These are phyloP conservation scores for Anisognathus igniventris DNA, from an alignment of 2,797 vertebrate genomes.

Conservation along the genomic window DNA sequence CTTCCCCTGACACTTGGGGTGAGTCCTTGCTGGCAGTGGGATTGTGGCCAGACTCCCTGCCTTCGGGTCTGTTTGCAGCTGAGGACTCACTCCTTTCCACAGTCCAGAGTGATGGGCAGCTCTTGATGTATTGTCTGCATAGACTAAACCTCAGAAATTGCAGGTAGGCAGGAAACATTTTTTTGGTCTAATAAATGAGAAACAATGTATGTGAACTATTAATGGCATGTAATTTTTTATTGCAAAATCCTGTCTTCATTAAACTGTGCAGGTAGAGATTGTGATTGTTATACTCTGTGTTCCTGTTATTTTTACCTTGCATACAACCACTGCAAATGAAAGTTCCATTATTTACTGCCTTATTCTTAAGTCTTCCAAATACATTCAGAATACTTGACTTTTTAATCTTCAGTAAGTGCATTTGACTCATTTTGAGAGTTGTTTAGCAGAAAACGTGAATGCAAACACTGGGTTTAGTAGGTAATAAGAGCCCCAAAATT, in stretches of 20 bases:
- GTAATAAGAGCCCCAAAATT: not conserved
- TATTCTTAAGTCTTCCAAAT: not conserved
- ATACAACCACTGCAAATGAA: not conserved
- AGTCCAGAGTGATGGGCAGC: constrained; percentile 87
- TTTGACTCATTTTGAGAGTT: not conserved
- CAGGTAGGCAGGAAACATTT: constrained; percentile 73
- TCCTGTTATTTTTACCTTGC: not conserved
- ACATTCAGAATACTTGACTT: not conserved
- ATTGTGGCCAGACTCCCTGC: constrained; percentile 91
- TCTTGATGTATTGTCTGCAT: constrained; percentile 89
- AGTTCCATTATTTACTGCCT: not conserved
- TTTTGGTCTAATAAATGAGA: not conserved
- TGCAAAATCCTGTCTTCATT: not conserved
- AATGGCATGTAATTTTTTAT: not conserved
- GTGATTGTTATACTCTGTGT: not conserved
- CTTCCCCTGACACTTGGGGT: constrained; percentile 80
- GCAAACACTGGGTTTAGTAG: not conserved
- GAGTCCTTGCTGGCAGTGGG: constrained; percentile 84
- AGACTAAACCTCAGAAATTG: constrained; percentile 83
- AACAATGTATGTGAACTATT: not conserved
- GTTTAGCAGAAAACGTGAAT: not conserved
- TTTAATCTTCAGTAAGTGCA: not conserved
- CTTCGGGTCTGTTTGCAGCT: constrained; percentile 82
- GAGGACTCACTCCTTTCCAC: constrained; percentile 90
- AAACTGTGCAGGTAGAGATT: not conserved